Conservation (phyloP, 1,140 invertebrate genomes). For the Macrobrachium nipponense region DNA sequence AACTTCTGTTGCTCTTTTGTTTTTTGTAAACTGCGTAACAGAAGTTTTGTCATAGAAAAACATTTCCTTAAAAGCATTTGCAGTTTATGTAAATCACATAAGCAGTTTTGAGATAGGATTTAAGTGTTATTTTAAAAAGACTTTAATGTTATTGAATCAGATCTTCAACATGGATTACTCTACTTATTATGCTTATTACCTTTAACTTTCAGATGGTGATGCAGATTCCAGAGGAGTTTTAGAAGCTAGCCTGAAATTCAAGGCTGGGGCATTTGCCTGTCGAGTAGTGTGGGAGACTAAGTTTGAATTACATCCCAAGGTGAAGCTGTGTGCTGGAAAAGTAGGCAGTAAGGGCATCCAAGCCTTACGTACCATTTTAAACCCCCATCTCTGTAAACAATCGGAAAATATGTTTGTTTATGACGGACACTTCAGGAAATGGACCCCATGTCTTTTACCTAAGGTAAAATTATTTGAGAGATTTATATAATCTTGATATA, state of each 20-base stretch:
- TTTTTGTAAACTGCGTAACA: no score
- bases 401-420: conserved; percentile 86
- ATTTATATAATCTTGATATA: no score
- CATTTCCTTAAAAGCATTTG: no score
- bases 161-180: no score
- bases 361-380: conserved; percentile 77
- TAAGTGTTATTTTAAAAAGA: no score
- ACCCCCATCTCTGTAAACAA: conserved; percentile 82
- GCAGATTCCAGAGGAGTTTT: conserved; percentile 67
- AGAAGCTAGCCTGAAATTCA: conserved; percentile 72
- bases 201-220: conserved; percentile 65
- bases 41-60: no score
- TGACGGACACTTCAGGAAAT: conserved; percentile 75
- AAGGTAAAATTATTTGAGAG: conserved; percentile 32
- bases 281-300: conserved; percentile 79
- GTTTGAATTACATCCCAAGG: conserved; percentile 79
- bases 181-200: background rate
- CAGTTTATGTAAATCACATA: no score
- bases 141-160: no score
- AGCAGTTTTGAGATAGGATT: no score
- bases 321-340: conserved; percentile 72
- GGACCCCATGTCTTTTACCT: conserved; percentile 63
- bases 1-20: no score
- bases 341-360: conserved; percentile 67
- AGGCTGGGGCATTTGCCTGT: conserved; percentile 80